phyloP scores from a whole-genome alignment of 2,888 invertebrate species.

The Netelia inedita region DNA sequence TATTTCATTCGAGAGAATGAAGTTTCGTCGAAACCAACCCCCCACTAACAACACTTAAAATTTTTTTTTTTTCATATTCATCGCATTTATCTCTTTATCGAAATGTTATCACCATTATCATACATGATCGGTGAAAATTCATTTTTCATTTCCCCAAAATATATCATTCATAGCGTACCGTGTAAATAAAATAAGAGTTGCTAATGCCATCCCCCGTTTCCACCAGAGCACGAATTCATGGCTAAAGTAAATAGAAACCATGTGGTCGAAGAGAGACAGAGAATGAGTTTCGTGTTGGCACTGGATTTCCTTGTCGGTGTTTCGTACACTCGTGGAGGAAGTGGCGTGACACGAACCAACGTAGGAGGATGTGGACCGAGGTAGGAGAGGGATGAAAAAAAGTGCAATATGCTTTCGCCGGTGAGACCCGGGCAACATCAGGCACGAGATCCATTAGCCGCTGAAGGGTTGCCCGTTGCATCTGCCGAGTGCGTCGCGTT shows the following conservation, averaged over 20 bases:
- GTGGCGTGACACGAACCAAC: no score
- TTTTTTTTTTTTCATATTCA: background rate
- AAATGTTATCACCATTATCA: no score
- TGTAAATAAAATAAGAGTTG: no score
- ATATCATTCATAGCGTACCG: background rate
- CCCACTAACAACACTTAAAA: background rate
- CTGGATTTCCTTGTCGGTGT: background rate
- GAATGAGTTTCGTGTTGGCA: background rate
- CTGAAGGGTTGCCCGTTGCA: constrained; percentile 31
- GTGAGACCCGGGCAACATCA: constrained; percentile 39
- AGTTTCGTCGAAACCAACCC: background rate
- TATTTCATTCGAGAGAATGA: background rate
- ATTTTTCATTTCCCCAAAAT: background rate
- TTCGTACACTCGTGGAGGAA: no score
- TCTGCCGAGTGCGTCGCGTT: constrained; percentile 47
- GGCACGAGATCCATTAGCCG: constrained; percentile 71
- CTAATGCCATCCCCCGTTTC: background rate
- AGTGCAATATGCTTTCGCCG: constrained; percentile 31
- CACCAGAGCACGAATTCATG: background rate
- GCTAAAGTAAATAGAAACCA: background rate
- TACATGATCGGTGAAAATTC: no score
- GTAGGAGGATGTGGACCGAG: constrained; percentile 43
- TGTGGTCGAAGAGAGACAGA: constrained; percentile 10
- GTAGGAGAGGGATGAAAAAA: constrained; percentile 39
- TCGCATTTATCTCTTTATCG: background rate